These are phyloP conservation scores for Astropecten irregularis DNA, from an alignment of 53 echinoderm and acorn worm genomes.

Conservation along the genomic window DNA sequence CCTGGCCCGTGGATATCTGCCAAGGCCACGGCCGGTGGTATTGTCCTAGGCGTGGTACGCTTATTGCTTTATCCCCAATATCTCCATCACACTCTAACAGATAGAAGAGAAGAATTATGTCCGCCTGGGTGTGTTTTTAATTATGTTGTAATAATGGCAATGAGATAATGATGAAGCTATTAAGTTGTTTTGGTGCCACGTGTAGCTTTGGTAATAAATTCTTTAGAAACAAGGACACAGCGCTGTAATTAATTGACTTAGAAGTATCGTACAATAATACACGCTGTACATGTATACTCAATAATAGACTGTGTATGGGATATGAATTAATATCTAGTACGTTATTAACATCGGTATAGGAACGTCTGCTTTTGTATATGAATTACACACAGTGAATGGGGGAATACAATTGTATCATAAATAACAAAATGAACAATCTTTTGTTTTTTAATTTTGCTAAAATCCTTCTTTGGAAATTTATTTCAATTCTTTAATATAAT, in stretches of 20 bases:
- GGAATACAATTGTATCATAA: slow-evolving; percentile 5
- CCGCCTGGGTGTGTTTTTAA: slow-evolving; percentile 44
- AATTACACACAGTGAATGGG: background rate
- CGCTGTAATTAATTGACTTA: slow-evolving; percentile 17
- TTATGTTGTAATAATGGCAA: slow-evolving; percentile 25
- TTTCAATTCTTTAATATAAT: too few relatives aligned
- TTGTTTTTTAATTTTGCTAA: too few relatives aligned
- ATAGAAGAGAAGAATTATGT: background rate
- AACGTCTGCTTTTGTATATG: background rate
- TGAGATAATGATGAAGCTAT: background rate
- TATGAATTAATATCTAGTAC: slow-evolving; percentile 13
- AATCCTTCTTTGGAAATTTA: too few relatives aligned
- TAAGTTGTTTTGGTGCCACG: background rate
- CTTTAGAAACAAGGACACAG: background rate
- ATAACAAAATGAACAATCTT: too few relatives aligned
- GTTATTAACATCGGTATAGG: slow-evolving; percentile 24
- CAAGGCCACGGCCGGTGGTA: slow-evolving; percentile 19
- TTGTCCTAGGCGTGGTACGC: too few relatives aligned
- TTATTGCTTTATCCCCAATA: too few relatives aligned
- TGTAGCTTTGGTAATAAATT: too few relatives aligned
- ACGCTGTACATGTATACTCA: too few relatives aligned
- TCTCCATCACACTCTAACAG: background rate
- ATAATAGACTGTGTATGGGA: background rate
- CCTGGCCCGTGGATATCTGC: background rate
- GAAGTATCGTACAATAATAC: too few relatives aligned